Percentiles rank a stretch among this genome's conserved stretches.
These are phyloP conservation scores for Hoplodrina blanda DNA, from an alignment of 2,888 invertebrate genomes.

Conservation along the genomic window DNA sequence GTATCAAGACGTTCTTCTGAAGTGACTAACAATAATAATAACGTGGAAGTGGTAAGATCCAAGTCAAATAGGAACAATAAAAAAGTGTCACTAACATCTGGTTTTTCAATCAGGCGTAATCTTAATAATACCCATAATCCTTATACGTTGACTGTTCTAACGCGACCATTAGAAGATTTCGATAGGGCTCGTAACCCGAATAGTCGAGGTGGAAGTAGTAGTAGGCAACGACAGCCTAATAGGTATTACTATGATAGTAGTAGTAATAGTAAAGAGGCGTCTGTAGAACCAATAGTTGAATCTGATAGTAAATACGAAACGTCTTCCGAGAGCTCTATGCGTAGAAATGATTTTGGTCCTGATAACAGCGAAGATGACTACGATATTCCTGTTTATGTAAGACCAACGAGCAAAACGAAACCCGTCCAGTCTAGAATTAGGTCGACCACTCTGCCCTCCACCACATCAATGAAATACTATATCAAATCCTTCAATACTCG, in stretches of 20 bases:
- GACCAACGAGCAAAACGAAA: conserved; percentile 66
- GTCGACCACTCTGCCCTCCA: conserved; percentile 61
- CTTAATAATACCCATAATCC: conserved; percentile 83
- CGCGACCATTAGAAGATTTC: conserved; percentile 80
- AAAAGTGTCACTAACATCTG: conserved; percentile 86
- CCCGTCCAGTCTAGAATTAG: conserved; percentile 55
- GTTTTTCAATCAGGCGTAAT: conserved; percentile 87
- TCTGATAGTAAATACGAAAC: conserved; percentile 60
- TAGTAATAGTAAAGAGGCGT: conserved; percentile 69
- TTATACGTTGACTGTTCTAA: conserved; percentile 85
- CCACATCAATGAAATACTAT: conserved; percentile 77
- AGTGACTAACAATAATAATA: conserved; percentile 80
- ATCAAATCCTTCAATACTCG: conserved; percentile 80
- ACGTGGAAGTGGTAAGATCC: conserved; percentile 75
- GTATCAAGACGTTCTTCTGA: conserved; percentile 71
- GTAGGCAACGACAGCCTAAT: conserved; percentile 67
- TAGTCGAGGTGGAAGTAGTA: conserved; percentile 52
- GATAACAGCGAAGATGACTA: conserved; percentile 73
- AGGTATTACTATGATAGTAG: conserved; percentile 73
- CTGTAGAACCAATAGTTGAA: conserved; percentile 60
- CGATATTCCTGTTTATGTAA: conserved; percentile 73
- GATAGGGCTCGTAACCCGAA: conserved; percentile 61
- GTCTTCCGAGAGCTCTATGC: conserved; percentile 67
- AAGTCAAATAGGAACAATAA: conserved; percentile 75
- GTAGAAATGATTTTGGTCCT: conserved; percentile 72